Base-by-base conservation (phyloP, 2,113 vertebrate genomes). In the Eurypyga helias region DNA sequence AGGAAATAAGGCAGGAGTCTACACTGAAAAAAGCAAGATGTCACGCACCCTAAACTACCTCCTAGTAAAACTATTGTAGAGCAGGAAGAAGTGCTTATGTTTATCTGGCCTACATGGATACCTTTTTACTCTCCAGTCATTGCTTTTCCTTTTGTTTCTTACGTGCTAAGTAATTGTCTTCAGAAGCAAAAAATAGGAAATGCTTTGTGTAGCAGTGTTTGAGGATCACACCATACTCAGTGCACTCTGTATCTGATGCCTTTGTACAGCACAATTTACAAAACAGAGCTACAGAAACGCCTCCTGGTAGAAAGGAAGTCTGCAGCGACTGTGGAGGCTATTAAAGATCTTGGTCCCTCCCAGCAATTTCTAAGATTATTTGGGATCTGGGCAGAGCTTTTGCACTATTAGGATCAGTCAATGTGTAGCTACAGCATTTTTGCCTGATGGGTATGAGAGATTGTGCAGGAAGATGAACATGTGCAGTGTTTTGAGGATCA, bases 401-500 rank as follows among this genome's bases (percentile, higher is more conserved):
- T 75, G 34, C 36, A 18, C 25, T n/a, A 5, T 36, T 88, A 14
- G 17, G n/a, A 38, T 52, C 29, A 75, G 48, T 71, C 21, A 36
- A 66, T 67, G 29, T 75, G 29, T 76, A 69, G 65, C 38, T 64
- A 14, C 51, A 58, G 12, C 19, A 31, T 14, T 58, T 87, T 75
- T 57, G n/a, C 52, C 28, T 67, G 17, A 54, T 33, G 15, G 48
- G 6, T 75, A 13, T 6, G 28, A 71, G 41, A 88, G 51, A 15
- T 17, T 71, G 57, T 43, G n/a, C 38, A 70, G 2, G 1, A 49
- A 41, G 43, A 83, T 19, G 8, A 18, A 20, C 0, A 0, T 43
- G 18, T n/a, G 45, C 10, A 51, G 9, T 10, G 65, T 57, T 83
- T 71, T 23, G 20, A 71, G 33, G 69, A 45, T 81, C 62, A 60